Evolutionary conservation across 2,888 invertebrate species (phyloP), one percentile per base, ranked within the genome.

Genomic region (Craniophora ligustri): DNA sequence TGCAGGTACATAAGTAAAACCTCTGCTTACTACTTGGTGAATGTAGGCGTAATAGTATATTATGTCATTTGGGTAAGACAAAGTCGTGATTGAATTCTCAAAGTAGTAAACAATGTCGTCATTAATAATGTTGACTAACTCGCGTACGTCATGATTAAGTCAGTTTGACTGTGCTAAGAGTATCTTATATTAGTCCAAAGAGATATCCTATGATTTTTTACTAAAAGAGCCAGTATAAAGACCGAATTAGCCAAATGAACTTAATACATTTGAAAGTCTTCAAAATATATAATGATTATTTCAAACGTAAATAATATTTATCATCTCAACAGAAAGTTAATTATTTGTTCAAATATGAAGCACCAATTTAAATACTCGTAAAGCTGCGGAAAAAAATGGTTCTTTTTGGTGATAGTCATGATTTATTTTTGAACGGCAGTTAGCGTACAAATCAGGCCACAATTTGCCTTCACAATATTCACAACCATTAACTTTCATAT

Each of bases 401-500:
- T 5, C 19, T 19, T n/a, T 51, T 47, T 53, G 48, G 50, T 62
- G 8, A 50, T 55, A 32, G 21, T 3, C 5, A 48, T 62, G 62
- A 67, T 72, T 63, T 57, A 67, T 73, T 14, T 36, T 11, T 16
- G 14, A 59, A 38, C 60, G 45, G 55, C 50, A 58, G 16, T 32
- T 26, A 54, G 47, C 35, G 39, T 30, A 35, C 57, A 60, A 72
- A 75, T 64, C 58, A 64, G 66, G 72, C 39, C 54, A 49, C 13
- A 39, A 11, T 50, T n/a, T 59, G 44, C 51, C 72, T 67, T 62
- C 55, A 70, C 73, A 72, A 61, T 63, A 72, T 66, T 56, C 59
- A 40, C 54, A 79, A 81, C 78, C 79, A 84, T 81, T 78, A 78
- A 81, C 83, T 84, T 85, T 83, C 82, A 79, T 79, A 76, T 76